Evolutionary conservation across 2,113 vertebrate species (phyloP).

Genomic region (Cheilinus undulatus): DNA sequence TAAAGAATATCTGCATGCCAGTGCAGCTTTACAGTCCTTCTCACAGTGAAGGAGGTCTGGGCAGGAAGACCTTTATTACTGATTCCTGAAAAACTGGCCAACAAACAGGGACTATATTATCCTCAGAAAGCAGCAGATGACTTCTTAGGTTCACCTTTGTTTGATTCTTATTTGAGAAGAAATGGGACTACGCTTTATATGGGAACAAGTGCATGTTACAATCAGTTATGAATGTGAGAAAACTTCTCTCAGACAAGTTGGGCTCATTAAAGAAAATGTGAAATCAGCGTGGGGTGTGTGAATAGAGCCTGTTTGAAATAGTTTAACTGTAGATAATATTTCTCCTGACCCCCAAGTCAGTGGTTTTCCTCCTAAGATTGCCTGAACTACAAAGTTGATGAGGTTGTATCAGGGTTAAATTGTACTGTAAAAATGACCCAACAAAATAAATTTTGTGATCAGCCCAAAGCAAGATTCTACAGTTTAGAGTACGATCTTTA

Average conservation of each 20-base stretch:
- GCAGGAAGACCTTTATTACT: too few relatives aligned
- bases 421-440: not conserved
- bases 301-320: not conserved
- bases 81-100: too few relatives aligned
- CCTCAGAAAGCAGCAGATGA: too few relatives aligned
- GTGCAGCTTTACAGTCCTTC: too few relatives aligned
- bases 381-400: constrained; percentile 4
- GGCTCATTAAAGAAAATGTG: not conserved
- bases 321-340: not conserved
- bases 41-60: too few relatives aligned
- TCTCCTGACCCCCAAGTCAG: not conserved
- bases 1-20: too few relatives aligned
- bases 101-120: too few relatives aligned
- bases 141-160: too few relatives aligned
- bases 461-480: not conserved
- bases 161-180: not conserved
- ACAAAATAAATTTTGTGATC: constrained; percentile 11
- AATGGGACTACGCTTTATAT: not conserved
- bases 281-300: not conserved
- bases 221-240: constrained; percentile 8
- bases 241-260: not conserved
- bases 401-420: not conserved
- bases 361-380: constrained; percentile 32
- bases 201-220: not conserved
- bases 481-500: not conserved